phyloP scores from a whole-genome alignment of 2,797 vertebrate genomes.

The Gambelia wislizenii region DNA sequence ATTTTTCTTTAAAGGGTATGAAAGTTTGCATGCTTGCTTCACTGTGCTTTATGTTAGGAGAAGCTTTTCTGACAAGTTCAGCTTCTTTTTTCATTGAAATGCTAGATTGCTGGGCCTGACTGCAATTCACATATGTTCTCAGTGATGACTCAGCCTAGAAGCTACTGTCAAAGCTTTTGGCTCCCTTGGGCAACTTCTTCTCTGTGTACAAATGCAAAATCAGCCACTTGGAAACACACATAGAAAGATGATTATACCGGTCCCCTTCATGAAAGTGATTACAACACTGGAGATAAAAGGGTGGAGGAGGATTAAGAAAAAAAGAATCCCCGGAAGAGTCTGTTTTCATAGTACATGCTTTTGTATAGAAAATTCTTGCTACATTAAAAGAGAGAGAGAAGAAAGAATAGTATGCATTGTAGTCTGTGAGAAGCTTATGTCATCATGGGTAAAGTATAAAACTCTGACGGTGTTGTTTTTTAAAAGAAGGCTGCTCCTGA shows the following conservation, averaged over 20 bases:
- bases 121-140: conserved; percentile 33
- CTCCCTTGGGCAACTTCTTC: conserved; percentile 6
- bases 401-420: background rate
- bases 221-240: conserved; percentile 17
- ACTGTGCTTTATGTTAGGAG: background rate
- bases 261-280: conserved; percentile 8
- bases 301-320: background rate
- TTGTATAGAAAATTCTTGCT: background rate
- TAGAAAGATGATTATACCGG: background rate
- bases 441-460: background rate
- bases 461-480: background rate
- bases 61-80: conserved; percentile 26
- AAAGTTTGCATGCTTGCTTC: conserved; percentile 20
- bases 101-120: conserved; percentile 15
- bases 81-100: conserved; percentile 22
- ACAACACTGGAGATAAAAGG: background rate
- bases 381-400: background rate
- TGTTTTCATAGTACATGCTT: background rate
- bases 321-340: background rate
- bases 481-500: background rate
- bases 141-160: conserved; percentile 18
- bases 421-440: background rate
- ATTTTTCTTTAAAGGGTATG: conserved; percentile 8
- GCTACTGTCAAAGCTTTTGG: conserved; percentile 8
- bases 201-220: conserved; percentile 17